These are phyloP conservation scores for Pelosia muscerda DNA, from an alignment of 2,888 invertebrate genomes.

Conservation along the genomic window DNA sequence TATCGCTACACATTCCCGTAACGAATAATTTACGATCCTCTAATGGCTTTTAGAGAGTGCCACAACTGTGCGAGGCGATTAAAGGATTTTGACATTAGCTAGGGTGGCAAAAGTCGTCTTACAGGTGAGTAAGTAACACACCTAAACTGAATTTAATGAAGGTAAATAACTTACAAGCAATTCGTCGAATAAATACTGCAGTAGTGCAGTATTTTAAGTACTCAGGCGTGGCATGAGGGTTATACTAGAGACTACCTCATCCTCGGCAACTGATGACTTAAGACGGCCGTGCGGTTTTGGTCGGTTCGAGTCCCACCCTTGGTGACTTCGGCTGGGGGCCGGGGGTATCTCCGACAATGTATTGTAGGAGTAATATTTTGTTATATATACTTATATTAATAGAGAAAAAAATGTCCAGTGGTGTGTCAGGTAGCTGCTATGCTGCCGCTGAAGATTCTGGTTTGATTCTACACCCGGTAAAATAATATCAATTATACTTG, in stretches of 20 bases:
- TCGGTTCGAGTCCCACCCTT: no score
- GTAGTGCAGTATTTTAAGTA: background rate
- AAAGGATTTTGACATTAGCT: conserved; percentile 19
- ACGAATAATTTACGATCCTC: conserved; percentile 21
- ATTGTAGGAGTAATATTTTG: background rate
- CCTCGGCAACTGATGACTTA: no score
- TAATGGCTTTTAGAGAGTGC: conserved; percentile 22
- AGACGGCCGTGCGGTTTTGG: no score
- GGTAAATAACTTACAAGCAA: background rate
- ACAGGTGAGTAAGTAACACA: background rate
- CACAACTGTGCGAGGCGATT: conserved; percentile 18
- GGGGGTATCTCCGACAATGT: no score
- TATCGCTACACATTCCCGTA: conserved; percentile 3
- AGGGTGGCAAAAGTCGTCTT: conserved; percentile 18
- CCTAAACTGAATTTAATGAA: background rate
- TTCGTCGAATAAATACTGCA: background rate
- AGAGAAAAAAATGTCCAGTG: background rate
- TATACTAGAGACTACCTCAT: no score
- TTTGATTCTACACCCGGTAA: background rate
- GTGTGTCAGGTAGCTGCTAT: background rate
- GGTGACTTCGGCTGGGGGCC: no score
- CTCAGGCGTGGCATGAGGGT: no score
- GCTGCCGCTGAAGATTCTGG: background rate
- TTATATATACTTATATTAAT: background rate
- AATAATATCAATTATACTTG: no score